Conservation (phyloP, 2,113 vertebrate genomes). For the Gila orcuttii region DNA sequence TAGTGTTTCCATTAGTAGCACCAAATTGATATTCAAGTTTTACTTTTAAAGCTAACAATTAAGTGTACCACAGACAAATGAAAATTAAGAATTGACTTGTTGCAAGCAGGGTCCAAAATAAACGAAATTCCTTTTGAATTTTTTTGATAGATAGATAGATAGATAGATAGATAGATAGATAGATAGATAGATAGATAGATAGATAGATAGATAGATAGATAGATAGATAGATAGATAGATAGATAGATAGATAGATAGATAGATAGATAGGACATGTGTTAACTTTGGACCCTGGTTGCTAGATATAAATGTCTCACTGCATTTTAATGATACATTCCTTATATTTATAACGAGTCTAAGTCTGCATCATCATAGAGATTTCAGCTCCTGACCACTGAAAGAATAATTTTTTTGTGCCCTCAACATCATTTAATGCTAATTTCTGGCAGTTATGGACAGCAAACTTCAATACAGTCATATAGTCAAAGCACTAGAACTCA, state of each 20-base stretch:
- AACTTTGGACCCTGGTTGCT: not conserved
- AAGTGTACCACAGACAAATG: conserved; percentile 20
- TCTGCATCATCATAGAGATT: conserved; percentile 24
- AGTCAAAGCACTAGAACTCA: conserved; percentile 7
- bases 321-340: not conserved
- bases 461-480: not conserved
- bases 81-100: not conserved
- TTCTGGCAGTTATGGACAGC: not conserved
- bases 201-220: not conserved
- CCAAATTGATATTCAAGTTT: conserved; percentile 59
- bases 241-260: not conserved
- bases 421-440: not conserved
- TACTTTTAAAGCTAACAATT: conserved; percentile 19
- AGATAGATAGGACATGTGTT: not conserved
- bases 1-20: conserved; percentile 58
- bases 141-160: not conserved
- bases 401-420: not conserved
- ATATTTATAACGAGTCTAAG: not conserved
- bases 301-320: not conserved
- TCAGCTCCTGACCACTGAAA: conserved; percentile 23
- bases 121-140: not conserved
- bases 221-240: not conserved
- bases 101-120: conserved; percentile 10
- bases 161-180: not conserved
- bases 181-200: not conserved